Base-by-base conservation (phyloP, 2,797 vertebrate genomes). In the Anas flavirostris region DNA sequence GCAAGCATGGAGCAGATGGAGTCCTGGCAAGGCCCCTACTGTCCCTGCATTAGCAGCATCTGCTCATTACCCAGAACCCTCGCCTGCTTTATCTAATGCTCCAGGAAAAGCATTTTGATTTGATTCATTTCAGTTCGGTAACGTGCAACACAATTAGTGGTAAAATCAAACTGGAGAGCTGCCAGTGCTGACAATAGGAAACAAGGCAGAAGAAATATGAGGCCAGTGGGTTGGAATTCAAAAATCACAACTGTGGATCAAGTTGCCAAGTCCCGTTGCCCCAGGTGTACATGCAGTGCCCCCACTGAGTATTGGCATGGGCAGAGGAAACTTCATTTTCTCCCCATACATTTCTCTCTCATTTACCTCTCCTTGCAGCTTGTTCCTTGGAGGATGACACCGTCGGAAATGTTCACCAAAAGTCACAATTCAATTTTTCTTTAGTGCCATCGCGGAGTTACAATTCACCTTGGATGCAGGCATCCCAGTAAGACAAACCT, bases 1-100 rank as follows among this genome's bases (percentile, higher is more conserved):
- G 98, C 97, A 96, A 95, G 97, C 98, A 96, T 90, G 97, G 97
- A 98, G 97, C 98, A 98, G 98, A 98, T 98, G 98, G 98, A 98
- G 98, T 96, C 98, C 98, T 98, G 98, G 98, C 98, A 98, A 97
- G 97, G 95, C 96, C 98, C 91, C 96, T 62, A 35, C 97, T 96
- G 97, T 98, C 98, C 98, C 97, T 98, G 98, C 98, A 98, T 98
- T 98, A 98, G 98, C 98, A 98, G 98, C 98, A 98, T 98, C 98
- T 98, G 98, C 98, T 98, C 98, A 98, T 98, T 98, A 98, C 98
- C 98, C 98, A 98, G 97, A 98, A 97, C 97, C 97, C 97, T 98
- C 86, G 95, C 97, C 96, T 95, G 97, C 98, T 98, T 97, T 98
- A 97, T 97, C 98, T 98, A 98, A 97, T 98, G 98, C 98, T 98